Base-by-base conservation (phyloP, 2,888 invertebrate species). In the Galerucella pusilla region DNA sequence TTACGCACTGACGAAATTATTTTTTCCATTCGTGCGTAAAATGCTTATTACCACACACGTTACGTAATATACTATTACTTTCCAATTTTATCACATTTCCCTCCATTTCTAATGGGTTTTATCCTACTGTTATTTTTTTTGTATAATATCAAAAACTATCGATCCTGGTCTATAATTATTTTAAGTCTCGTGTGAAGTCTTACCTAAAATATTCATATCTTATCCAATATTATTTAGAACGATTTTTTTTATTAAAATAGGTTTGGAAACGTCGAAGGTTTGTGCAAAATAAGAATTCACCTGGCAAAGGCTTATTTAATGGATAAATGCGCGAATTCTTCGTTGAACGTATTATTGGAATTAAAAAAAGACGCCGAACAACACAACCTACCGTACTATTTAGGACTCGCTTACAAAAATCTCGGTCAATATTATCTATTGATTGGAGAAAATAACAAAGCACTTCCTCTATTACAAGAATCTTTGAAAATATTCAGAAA, bases 271-370 rank as follows among this genome's bases (percentile, higher is more conserved):
- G 80, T 88, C 1, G 85, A 87, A 73, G 90, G 90, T 46, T 83
- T 90, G 12, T 91, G 91, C 75, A 89, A 90, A 79, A 88, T 89
- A 0, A 87, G 86, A 81, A 90, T 90, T 87, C 89, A 90, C 76
- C 81, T 90, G 61, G 89, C 91, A 2, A 88, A 90, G 70, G 91
- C 91, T 0, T 88, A 89, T 86, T 88, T 91, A 81, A 73, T 78
- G 74, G 73, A 77, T 20, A 69, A 71, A 4, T 68, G 75, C 11
- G 35, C 68, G 0, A 65, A 83, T 7, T 73, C 80, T 25, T 83
- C 85, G 25, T 78, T 88, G 25, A 69, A 82, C 35, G 77, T 75
- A 7, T 75, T 87, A 28, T 66, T 74, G 68, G 59, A 66, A 20
- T 28, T 77, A 20, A 77, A 75, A 35, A 35, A 45, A n/a, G 54